Evolutionary conservation across 2,888 invertebrate species (phyloP), one percentile per base, ranked within the genome.

Genomic region (Pyrgus malvae): DNA sequence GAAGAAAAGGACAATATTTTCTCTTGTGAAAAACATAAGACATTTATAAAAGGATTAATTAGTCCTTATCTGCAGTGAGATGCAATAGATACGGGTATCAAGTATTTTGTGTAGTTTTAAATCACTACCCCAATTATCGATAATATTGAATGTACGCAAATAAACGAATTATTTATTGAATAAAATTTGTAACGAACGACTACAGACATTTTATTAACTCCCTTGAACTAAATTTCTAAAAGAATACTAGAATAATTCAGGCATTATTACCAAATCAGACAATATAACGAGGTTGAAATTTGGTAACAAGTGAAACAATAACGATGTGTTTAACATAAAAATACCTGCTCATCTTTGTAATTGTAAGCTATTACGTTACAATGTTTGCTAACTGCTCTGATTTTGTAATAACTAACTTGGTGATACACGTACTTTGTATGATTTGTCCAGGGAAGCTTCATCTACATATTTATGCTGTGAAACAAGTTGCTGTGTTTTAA

Each of bases 141-240:
- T n/a, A n/a, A n/a, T n/a, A n/a, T n/a, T n/a, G n/a, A n/a, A n/a
- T n/a, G n/a, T n/a, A n/a, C n/a, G n/a, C n/a, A n/a, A n/a, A n/a
- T 16, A 41, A 16, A 48, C 38, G 16, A 49, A 16, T 41, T 33
- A 49, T 49, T 49, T 49, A 49, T 49, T 49, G 11, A 49, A 49
- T 49, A 49, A 41, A 49, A 41, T 3, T n/a, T n/a, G 19, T 41
- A 31, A 17, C 31, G 29, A 23, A 41, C 21, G 12, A 31, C 8
- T 49, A 27, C 6, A 19, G 46, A 14, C 9, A 16, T 35, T 46
- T 37, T 44, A 12, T 9, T 33, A 21, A 12, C n/a, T 0, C 2
- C 21, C 21, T 42, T 42, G 1, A 12, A 12, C n/a, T 31, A 9
- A 14, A 14, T 27, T 27, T 27, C 9, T 6, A 14, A 8, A 31